Conservation (phyloP, 2,888 invertebrate genomes). For the Cataglyphis rosenhaueri region DNA sequence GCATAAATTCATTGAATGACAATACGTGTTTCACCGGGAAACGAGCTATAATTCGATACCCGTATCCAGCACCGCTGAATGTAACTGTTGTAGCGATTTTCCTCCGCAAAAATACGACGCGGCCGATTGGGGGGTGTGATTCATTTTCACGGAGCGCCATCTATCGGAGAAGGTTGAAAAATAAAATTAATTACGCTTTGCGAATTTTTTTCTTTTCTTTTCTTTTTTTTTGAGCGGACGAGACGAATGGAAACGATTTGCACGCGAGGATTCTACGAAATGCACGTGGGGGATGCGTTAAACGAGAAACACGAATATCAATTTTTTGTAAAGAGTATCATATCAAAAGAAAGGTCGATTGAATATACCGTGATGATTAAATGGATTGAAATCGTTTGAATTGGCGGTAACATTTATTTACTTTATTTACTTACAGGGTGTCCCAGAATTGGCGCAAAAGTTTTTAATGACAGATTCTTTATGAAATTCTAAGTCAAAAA, state of each 20-base stretch:
- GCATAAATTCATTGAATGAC: slow-evolving; percentile 81
- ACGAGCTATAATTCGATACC: slow-evolving; percentile 65
- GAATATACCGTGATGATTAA: neutral
- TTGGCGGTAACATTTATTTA: neutral
- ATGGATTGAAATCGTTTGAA: neutral
- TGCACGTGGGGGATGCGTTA: slow-evolving; percentile 6
- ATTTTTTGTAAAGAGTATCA: neutral
- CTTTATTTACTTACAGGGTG: neutral
- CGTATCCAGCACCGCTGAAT: slow-evolving; percentile 40
- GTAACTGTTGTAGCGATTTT: slow-evolving; percentile 65
- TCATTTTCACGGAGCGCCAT: slow-evolving; percentile 58
- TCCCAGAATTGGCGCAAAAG: too few species aligned
- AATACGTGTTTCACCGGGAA: slow-evolving; percentile 79
- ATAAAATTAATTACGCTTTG: slow-evolving; percentile 49
- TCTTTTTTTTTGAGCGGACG: slow-evolving; percentile 11
- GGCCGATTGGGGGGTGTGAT: slow-evolving; percentile 32
- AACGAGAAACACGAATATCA: neutral
- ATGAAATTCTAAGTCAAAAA: too few species aligned
- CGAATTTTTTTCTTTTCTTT: neutral
- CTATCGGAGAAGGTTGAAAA: slow-evolving; percentile 20
- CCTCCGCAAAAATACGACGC: slow-evolving; percentile 54
- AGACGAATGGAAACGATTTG: slow-evolving; percentile 1
- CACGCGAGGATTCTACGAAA: slow-evolving; percentile 5
- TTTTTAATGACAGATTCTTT: too few species aligned
- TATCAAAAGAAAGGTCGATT: neutral